A percentile compares a stretch with the other conserved stretches of the same genome.
Conservation (phyloP, 2,113 vertebrate species). For the Tringa solitaria region DNA sequence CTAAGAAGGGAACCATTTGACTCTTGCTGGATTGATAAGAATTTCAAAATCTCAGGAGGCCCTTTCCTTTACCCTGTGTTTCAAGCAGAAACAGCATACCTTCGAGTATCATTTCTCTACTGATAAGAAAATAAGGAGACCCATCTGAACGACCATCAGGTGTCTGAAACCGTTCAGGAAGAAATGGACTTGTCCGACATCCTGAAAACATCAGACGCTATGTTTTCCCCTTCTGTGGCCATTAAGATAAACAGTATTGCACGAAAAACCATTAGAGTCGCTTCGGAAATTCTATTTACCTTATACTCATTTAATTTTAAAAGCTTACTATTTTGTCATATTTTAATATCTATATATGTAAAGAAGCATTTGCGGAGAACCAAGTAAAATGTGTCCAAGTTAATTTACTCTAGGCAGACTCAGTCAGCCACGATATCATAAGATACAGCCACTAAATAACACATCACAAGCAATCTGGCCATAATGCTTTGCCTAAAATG, state of each 20-base stretch:
- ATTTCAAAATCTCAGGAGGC: background rate
- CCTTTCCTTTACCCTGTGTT: background rate
- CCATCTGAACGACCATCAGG: slow-evolving; percentile 20
- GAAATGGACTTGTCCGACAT: slow-evolving; percentile 7
- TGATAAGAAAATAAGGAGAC: slow-evolving; percentile 19
- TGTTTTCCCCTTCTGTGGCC: background rate
- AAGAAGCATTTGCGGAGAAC: slow-evolving; percentile 47
- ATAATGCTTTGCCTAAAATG: slow-evolving; percentile 29
- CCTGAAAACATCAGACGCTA: background rate
- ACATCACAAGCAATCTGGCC: background rate
- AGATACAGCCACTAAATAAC: slow-evolving; percentile 14
- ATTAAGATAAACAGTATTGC: background rate
- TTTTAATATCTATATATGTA: slow-evolving; percentile 39
- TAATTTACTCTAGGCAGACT: slow-evolving; percentile 24
- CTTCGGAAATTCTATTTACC: slow-evolving; percentile 24
- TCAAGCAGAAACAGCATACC: background rate
- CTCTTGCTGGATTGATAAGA: background rate
- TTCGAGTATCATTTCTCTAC: background rate
- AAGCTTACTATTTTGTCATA: slow-evolving; percentile 47
- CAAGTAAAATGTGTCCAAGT: slow-evolving; percentile 30
- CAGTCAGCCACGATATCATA: background rate
- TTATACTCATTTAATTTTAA: slow-evolving; percentile 51
- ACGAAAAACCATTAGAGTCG: background rate
- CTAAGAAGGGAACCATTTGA: background rate
- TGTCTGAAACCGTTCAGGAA: slow-evolving; percentile 9